Conservation (phyloP, 2,888 invertebrate species). For the Polymixis lichenea region DNA sequence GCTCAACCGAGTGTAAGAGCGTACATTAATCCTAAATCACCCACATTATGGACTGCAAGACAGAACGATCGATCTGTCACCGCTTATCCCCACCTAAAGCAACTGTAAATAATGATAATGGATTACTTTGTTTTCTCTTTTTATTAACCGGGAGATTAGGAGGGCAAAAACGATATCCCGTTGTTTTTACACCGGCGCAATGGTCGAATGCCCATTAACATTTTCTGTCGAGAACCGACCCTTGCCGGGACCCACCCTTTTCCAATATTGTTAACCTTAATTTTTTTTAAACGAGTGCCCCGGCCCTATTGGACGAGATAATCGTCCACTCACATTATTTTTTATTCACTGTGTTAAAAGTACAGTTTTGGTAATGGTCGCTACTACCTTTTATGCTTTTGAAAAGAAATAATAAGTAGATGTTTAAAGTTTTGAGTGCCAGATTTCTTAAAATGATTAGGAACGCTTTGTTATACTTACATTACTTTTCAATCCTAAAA, state of each 20-base stretch:
- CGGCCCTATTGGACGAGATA: conserved; percentile 47
- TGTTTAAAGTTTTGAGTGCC: neutral
- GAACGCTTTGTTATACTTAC: neutral
- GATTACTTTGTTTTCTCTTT: conserved; percentile 78
- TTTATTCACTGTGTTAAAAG: conserved; percentile 48
- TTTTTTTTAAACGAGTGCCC: conserved; percentile 65
- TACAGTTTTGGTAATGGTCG: conserved; percentile 32
- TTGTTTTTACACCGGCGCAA: conserved; percentile 81
- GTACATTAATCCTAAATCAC: conserved; percentile 64
- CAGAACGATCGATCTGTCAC: conserved; percentile 72
- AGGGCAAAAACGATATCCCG: conserved; percentile 78
- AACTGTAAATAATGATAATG: conserved; percentile 82
- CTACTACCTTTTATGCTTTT: neutral
- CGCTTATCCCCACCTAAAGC: conserved; percentile 71
- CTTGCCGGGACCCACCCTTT: conserved; percentile 68
- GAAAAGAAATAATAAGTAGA: neutral
- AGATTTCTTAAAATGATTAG: neutral
- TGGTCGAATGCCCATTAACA: conserved; percentile 81
- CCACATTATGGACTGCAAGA: conserved; percentile 63
- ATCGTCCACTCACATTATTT: conserved; percentile 54
- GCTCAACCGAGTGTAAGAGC: conserved; percentile 39
- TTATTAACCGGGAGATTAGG: conserved; percentile 80
- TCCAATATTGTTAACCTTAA: conserved; percentile 74
- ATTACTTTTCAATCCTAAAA: neutral
- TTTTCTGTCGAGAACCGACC: conserved; percentile 78